These are phyloP conservation scores for Hipposideros armiger DNA, from an alignment of 2,113 vertebrate genomes.

Conservation along the genomic window DNA sequence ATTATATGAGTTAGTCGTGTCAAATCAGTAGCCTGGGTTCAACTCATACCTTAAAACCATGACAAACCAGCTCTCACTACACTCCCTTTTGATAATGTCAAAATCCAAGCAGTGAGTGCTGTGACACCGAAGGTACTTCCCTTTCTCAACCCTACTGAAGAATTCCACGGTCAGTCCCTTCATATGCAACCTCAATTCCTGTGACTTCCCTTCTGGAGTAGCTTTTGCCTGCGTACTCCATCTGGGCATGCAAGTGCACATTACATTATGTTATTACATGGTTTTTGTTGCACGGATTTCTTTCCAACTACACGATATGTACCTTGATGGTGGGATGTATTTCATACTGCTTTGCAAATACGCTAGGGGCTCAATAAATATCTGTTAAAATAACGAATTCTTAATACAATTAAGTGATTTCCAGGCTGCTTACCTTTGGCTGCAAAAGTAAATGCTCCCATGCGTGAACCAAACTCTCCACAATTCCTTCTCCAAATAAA, in stretches of 20 bases:
- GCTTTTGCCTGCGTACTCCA: background rate
- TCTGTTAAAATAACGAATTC: slow-evolving; percentile 13
- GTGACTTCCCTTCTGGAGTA: background rate
- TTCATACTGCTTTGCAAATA: background rate
- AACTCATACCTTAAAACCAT: background rate
- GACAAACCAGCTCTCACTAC: background rate
- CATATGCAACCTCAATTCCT: background rate
- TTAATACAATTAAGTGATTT: background rate
- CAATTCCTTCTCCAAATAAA: slow-evolving; percentile 98
- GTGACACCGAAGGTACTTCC: background rate
- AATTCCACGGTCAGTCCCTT: background rate
- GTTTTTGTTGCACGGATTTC: background rate
- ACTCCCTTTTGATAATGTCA: background rate
- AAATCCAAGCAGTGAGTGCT: background rate
- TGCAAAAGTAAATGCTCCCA: slow-evolving; percentile 97
- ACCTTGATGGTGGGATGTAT: background rate
- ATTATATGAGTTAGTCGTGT: background rate
- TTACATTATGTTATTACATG: background rate
- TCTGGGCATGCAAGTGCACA: background rate
- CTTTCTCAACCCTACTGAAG: slow-evolving; percentile 28
- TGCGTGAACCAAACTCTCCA: slow-evolving; percentile 98
- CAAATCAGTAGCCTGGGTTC: background rate
- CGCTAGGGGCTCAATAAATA: background rate
- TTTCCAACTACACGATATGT: background rate
- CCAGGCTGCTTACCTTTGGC: slow-evolving; percentile 90